Conservation (phyloP, 2,797 vertebrate genomes). For the Melanotaenia trifasciata region DNA sequence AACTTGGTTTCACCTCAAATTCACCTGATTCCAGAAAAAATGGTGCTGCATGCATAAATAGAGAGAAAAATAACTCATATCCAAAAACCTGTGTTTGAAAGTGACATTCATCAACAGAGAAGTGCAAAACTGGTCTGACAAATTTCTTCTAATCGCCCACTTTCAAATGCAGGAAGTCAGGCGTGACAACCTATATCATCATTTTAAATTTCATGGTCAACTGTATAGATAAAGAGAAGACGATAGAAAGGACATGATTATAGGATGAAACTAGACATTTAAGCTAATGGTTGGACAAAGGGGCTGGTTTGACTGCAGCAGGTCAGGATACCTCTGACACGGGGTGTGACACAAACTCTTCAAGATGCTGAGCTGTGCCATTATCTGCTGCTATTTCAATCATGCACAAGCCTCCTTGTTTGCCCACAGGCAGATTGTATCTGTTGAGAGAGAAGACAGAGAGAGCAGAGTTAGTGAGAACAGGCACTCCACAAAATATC, state of each 20-base stretch:
- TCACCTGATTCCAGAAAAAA: not conserved
- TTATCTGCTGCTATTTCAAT: slow-evolving; percentile 87
- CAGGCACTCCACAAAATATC: slow-evolving; percentile 60
- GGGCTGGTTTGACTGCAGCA: slow-evolving; percentile 36
- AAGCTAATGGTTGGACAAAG: slow-evolving; percentile 14
- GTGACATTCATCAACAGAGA: slow-evolving; percentile 9
- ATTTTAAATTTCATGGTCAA: slow-evolving; percentile 17
- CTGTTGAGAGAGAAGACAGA: slow-evolving; percentile 73
- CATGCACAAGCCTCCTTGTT: slow-evolving; percentile 81
- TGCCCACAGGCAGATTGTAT: slow-evolving; percentile 83
- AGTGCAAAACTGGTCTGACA: not conserved
- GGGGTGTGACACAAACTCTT: slow-evolving; percentile 69
- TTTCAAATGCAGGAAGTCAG: not conserved
- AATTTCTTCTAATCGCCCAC: not conserved
- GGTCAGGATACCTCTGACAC: slow-evolving; percentile 83
- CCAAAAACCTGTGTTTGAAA: not conserved
- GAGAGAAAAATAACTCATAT: not conserved
- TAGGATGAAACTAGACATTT: slow-evolving; percentile 30
- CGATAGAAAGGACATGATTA: slow-evolving; percentile 10
- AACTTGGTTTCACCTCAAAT: slow-evolving; percentile 6
- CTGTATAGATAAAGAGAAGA: not conserved
- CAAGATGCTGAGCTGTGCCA: slow-evolving; percentile 75
- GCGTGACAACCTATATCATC: not conserved
- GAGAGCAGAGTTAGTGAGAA: slow-evolving; percentile 39
- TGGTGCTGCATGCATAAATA: not conserved